These are phyloP conservation scores for Agrotis clavis DNA, from an alignment of 2,888 invertebrate genomes.

Conservation along the genomic window DNA sequence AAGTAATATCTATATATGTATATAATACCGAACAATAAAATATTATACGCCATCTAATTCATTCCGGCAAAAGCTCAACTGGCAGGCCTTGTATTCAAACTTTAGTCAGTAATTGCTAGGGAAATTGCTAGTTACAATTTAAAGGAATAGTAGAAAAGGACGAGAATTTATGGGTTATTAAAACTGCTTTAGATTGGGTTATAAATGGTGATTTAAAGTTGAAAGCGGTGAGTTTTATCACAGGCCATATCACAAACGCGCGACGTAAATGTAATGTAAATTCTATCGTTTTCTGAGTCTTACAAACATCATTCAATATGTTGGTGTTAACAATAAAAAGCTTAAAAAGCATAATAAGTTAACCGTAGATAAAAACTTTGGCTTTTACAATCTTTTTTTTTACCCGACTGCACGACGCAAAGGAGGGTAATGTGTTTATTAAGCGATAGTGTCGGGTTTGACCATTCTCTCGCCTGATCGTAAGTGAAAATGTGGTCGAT, in stretches of 20 bases:
- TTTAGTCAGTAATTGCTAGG: conserved; percentile 42
- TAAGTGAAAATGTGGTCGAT: no score
- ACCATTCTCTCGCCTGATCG: no score
- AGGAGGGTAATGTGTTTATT: no score
- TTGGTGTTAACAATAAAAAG: not conserved
- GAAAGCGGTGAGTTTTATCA: conserved; percentile 11
- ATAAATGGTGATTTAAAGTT: conserved; percentile 42
- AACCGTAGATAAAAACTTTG: no score
- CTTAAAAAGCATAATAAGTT: no score
- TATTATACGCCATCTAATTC: conserved; percentile 11
- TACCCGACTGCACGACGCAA: no score
- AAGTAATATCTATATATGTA: no score
- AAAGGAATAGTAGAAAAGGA: conserved; percentile 21
- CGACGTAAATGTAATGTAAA: not conserved
- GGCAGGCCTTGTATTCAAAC: conserved; percentile 34
- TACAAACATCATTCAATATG: no score
- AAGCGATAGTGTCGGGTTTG: no score
- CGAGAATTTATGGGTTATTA: conserved; percentile 51
- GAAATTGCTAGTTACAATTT: conserved; percentile 39
- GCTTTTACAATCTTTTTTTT: no score
- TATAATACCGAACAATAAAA: conserved; percentile 38
- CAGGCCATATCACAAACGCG: not conserved
- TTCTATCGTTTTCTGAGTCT: not conserved
- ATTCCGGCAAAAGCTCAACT: conserved; percentile 62
- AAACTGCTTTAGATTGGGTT: conserved; percentile 22